Conservation (phyloP, 2,888 invertebrate genomes). For the Sepiola atlantica region DNA sequence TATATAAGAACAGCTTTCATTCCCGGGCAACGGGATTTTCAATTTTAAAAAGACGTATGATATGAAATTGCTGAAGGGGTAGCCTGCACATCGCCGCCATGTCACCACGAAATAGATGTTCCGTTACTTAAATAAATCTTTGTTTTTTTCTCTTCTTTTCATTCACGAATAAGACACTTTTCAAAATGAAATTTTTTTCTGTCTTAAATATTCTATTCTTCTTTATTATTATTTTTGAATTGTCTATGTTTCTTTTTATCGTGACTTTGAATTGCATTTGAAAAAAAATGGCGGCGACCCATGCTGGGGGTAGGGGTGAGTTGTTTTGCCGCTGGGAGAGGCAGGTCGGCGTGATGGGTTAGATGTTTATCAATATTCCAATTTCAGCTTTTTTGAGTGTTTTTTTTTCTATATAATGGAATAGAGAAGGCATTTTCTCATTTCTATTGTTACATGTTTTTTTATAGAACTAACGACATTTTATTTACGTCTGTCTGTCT, state of each 20-base stretch:
- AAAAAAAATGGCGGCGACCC: background rate
- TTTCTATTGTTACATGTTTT: background rate
- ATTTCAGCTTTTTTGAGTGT: background rate
- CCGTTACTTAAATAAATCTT: background rate
- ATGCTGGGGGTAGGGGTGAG: background rate
- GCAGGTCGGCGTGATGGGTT: background rate
- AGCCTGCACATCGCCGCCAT: background rate
- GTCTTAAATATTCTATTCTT: background rate
- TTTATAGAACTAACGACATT: background rate
- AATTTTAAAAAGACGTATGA: background rate
- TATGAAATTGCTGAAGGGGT: background rate
- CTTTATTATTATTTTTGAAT: background rate
- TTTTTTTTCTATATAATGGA: background rate
- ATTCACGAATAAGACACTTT: background rate
- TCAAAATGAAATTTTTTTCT: background rate
- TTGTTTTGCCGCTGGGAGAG: background rate
- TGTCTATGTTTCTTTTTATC: background rate
- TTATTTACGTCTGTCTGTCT: no score
- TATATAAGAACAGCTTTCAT: no score
- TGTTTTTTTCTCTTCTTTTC: background rate
- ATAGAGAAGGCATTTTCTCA: background rate
- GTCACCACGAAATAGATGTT: background rate
- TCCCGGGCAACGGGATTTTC: no score
- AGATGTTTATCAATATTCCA: background rate
- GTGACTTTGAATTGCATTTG: background rate